phyloP scores from a whole-genome alignment of 2,797 vertebrate genomes.

The Cossypha heuglini region DNA sequence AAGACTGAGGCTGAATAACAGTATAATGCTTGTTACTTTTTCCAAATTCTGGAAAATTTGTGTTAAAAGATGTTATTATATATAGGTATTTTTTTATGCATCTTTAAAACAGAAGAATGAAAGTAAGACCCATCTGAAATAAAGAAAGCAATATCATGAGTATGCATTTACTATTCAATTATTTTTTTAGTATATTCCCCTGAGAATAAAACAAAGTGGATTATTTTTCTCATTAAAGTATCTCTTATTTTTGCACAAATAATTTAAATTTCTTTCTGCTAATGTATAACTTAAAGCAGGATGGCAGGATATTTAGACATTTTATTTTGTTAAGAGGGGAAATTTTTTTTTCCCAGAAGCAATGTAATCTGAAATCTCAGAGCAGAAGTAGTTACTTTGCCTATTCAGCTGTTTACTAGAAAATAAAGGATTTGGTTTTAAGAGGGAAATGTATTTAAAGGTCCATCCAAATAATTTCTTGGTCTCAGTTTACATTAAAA shows the following conservation, averaged over 20 bases:
- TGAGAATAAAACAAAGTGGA: neutral
- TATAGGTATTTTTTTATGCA: neutral
- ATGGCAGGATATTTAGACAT: neutral
- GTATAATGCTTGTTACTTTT: neutral
- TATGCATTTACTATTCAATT: neutral
- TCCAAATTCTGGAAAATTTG: neutral
- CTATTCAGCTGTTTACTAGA: neutral
- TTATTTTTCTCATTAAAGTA: neutral
- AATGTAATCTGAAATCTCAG: neutral
- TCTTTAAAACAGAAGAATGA: neutral
- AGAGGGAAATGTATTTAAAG: neutral
- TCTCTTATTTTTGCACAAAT: neutral
- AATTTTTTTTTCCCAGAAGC: rapidly evolving
- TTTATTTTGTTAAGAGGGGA: neutral
- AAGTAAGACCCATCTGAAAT: neutral
- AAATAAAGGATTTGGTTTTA: neutral
- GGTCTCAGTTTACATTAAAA: neutral
- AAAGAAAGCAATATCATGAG: neutral
- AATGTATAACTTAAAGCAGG: neutral
- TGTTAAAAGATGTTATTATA: neutral
- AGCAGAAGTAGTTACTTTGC: neutral
- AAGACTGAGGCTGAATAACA: neutral
- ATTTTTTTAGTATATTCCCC: neutral
- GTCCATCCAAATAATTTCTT: neutral
- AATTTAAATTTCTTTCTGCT: neutral